These are phyloP conservation scores for Drosophila seclusa DNA, from an alignment of 2,888 invertebrate genomes.

Conservation along the genomic window DNA sequence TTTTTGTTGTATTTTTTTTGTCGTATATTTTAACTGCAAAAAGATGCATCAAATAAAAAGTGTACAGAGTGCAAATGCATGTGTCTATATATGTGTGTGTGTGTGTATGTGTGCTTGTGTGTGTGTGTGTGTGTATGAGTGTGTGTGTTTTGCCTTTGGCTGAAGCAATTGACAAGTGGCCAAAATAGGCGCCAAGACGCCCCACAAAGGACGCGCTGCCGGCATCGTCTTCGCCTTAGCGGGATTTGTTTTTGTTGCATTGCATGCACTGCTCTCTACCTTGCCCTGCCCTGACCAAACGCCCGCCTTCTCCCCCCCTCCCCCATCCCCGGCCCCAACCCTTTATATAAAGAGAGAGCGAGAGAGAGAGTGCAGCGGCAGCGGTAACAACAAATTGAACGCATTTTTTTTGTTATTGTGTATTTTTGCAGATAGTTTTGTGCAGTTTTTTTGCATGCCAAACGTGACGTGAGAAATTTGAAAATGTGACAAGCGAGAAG, in stretches of 20 bases:
- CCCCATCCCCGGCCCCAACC: not conserved
- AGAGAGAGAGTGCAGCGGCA: slow-evolving; percentile 5
- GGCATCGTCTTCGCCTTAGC: slow-evolving; percentile 23
- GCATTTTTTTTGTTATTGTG: slow-evolving; percentile 48
- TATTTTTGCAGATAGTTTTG: slow-evolving; percentile 46
- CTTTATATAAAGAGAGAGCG: not conserved
- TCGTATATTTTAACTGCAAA: slow-evolving; percentile 30
- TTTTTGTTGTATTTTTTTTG: slow-evolving; percentile 53
- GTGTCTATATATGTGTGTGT: slow-evolving; percentile 14
- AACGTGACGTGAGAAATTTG: slow-evolving; percentile 42
- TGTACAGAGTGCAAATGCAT: slow-evolving; percentile 8
- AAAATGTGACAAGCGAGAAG: slow-evolving; percentile 35
- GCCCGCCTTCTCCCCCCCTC: not conserved
- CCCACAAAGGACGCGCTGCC: slow-evolving; percentile 48
- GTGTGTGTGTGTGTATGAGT: not conserved
- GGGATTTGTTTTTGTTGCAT: slow-evolving; percentile 38
- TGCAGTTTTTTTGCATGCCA: slow-evolving; percentile 24
- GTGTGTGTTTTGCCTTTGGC: slow-evolving; percentile 7
- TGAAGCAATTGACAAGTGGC: slow-evolving; percentile 42
- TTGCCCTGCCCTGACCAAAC: not conserved
- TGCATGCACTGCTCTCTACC: slow-evolving; percentile 17
- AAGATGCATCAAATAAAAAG: slow-evolving; percentile 15
- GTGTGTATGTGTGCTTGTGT: slow-evolving; percentile 4
- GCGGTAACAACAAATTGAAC: slow-evolving; percentile 43
- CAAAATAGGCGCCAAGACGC: slow-evolving; percentile 55